A percentile compares a stretch with the other conserved stretches of the same genome.
Conservation (phyloP, 2,797 vertebrate genomes). For the Parotocinclus haroldoi region DNA sequence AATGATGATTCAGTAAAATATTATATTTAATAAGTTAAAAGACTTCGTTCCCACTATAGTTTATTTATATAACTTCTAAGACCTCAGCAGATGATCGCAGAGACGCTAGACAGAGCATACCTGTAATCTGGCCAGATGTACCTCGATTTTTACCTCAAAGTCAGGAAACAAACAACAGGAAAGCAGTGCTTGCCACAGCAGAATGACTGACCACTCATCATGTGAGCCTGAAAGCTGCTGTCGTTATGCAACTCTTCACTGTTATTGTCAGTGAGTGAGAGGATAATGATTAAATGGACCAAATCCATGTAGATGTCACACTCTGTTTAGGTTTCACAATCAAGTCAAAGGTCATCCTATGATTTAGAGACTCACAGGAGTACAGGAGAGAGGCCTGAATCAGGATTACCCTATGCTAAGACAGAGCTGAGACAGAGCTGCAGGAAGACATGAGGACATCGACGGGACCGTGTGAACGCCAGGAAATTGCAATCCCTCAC, state of each 20-base stretch:
- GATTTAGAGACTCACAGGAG: slow-evolving; percentile 7
- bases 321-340: slow-evolving; percentile 42
- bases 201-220: slow-evolving; percentile 25
- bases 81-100: too few relatives aligned
- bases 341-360: slow-evolving; percentile 49
- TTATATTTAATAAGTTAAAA: too few relatives aligned
- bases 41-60: too few relatives aligned
- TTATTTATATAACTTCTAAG: too few relatives aligned
- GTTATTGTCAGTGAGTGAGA: slow-evolving; percentile 32
- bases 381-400: slow-evolving; percentile 6
- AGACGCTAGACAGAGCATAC: too few relatives aligned
- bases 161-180: too few relatives aligned
- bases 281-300: slow-evolving; percentile 54
- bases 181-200: neutral
- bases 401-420: slow-evolving; percentile 1
- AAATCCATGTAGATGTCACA: slow-evolving; percentile 33
- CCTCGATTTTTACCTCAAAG: too few relatives aligned
- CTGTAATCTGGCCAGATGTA: too few relatives aligned
- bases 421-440: neutral
- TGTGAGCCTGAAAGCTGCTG: slow-evolving; percentile 57
- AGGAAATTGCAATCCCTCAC: slow-evolving; percentile 11
- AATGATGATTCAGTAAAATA: too few relatives aligned
- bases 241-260: slow-evolving; percentile 30
- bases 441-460: slow-evolving; percentile 1
- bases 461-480: neutral